Evolutionary conservation across 2,797 vertebrate genomes (phyloP), one percentile per base, ranked within the genome.

Genomic region (Moxostoma hubbsi): DNA sequence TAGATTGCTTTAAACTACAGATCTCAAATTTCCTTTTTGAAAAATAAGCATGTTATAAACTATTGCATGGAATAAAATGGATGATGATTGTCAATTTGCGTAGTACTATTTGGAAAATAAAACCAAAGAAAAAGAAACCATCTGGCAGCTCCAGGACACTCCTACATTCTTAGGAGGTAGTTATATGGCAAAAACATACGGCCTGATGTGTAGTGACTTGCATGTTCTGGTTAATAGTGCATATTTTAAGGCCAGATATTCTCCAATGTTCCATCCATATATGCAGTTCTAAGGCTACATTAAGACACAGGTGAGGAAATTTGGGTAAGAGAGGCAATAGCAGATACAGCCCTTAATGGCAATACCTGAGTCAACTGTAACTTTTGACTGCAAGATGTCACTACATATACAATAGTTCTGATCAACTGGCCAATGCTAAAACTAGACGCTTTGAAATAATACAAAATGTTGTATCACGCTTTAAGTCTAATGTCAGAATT

Each of bases 151-250:
- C 89, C 89, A 92, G 90, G 87, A 92, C 89, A 89, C 88, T 84
- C 88, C 85, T 91, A 91, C 90, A 92, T 90, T 93, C 88, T 89
- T 24, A 90, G 89, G 92, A 93, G 92, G 92, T 93, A 93, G 92
- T 89, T 90, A 88, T 80, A 85, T 82, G 86, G 85, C 85, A 84
- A 88, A 72, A 82, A 87, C 64, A 15, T 59, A 81, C 53, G 62
- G 77, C 77, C 77, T 75, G 54, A 85, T 81, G 70, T 81, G 79
- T 83, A 75, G 81, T 81, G 77, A 86, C 75, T 77, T 85, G 85
- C 85, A 85, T 80, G 87, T 75, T 86, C 84, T 87, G 73, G 79
- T 85, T 86, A 90, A 87, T 89, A 90, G 90, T 91, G 90, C 89
- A 92, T 90, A 75, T 80, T 84, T 92, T 91, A 94, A 93, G 91